Base-by-base conservation (phyloP, 1,140 invertebrate species). In the Saccostrea cuccullata region DNA sequence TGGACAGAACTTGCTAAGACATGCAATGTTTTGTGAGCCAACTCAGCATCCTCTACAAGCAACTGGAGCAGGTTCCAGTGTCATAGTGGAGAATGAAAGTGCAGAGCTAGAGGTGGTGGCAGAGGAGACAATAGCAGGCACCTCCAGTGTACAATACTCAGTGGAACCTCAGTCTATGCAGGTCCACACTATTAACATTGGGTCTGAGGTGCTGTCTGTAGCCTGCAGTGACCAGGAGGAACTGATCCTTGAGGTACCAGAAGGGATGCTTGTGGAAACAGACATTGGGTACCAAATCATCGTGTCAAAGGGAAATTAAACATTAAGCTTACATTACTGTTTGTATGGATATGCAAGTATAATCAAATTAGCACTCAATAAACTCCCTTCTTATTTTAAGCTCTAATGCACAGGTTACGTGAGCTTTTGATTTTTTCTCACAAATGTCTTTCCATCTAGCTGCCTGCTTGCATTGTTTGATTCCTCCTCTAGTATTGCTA, bases 21-120 rank as follows among this genome's bases (percentile, higher is more conserved):
- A 84, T 56, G 82, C 55, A 36, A 77, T 77, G 70, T 77, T 77
- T 77, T 77, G 70, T 77, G 70, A 77, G 70, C 70, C 70, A 77
- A 11, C 26, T 36, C 70, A 30, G 8, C 58, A 64, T 64, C 23
- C 70, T 77, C 9, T 15, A 36, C 70, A 77, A 30, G 0, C 70
- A 30, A 26, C 23, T 5, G 70, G 70, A 77, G 70, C 15, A 36
- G 70, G 26, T 17, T 8, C 26, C 70, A 77, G 26, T 77, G 70
- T 77, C 26, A 30, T 77, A 26, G 70, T 77, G 70, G 70, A 77
- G 70, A 77, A 77, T 77, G 70, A 77, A 26, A 77, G 26, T 36
- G 26, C 26, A 36, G 70, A 36, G 15, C 11, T 77, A 2, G 70
- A 77, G 23, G 70, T 77, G 11, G 70, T 77, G 9, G 70, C 70